Conservation (phyloP, 2,113 vertebrate genomes). For the Dryoscopus gambensis region DNA sequence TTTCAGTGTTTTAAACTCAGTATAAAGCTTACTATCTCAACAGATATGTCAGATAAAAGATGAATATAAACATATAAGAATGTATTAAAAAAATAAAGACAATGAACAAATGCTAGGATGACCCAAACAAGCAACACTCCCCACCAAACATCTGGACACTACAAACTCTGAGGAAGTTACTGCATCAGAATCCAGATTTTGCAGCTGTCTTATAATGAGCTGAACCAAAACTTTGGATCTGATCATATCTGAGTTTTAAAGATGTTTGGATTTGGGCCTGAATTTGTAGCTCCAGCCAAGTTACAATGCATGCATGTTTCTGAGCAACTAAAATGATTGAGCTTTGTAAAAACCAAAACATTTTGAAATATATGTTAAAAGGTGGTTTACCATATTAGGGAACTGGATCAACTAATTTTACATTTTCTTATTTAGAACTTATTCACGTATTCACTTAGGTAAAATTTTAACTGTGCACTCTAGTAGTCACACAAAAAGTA, state of each 20-base stretch:
- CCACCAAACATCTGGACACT: slow-evolving; percentile 25
- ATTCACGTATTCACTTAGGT: background rate
- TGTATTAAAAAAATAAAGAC: background rate
- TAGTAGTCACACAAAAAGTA: background rate
- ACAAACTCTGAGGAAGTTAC: background rate
- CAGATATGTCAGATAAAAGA: background rate
- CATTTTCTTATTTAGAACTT: background rate
- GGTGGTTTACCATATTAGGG: background rate
- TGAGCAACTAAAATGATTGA: background rate
- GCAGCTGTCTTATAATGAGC: slow-evolving; percentile 10
- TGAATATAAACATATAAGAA: background rate
- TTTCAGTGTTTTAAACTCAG: background rate
- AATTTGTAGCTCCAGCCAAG: background rate
- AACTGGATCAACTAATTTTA: background rate
- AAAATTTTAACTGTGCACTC: background rate
- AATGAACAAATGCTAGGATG: background rate
- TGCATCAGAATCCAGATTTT: slow-evolving; percentile 24
- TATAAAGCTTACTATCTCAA: background rate
- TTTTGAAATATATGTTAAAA: background rate
- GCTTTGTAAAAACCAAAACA: background rate
- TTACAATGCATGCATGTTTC: background rate
- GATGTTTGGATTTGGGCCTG: background rate
- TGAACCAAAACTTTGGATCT: background rate
- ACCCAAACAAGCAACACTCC: background rate
- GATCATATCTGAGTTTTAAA: background rate